Base-by-base conservation (phyloP, 2,888 invertebrate genomes). In the Meliscaeva auricollis region DNA sequence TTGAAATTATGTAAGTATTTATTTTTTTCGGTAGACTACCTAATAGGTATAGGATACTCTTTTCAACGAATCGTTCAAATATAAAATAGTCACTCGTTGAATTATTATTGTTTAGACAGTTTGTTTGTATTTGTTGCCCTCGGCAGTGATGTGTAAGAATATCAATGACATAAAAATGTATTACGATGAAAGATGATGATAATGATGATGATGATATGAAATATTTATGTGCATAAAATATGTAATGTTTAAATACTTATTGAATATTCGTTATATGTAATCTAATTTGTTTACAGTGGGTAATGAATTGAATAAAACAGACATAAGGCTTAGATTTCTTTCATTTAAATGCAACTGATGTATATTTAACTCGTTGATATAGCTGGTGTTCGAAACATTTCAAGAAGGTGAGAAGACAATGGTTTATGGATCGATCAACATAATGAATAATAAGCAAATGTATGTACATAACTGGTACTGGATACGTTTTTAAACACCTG, bases 31-130 rank as follows among this genome's bases (percentile, higher is more conserved):
- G 44, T 64, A 64, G 64, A 64, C 64, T 58, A 58, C 58, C 58
- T 46, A 64, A 64, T 64, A 64, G 46, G 64, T 46, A 64, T 64
- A 64, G 46, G 64, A 64, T 64, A 64, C 17, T 38, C 17, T 26
- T 8, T 56, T 35, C 41, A 15, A 32, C 38, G 11, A 38, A n/a
- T 48, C n/a, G 26, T 15, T 70, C 15, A 17, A 1, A 22, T 22
- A 75, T 1, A 15, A 50, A 38, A 38, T 38, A 38, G 38, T 13
- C 11, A 44, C 26, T 5, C 6, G 15, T 30, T 46, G 64, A 38
- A 38, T 62, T 44, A 26, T 30, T 48, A 20, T 3, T 48, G 20
- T 48, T 20, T 38, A 58, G 5, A 62, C 26, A 44, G 60, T 62
- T 44, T 26, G 41, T 9, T 44, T 13, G 13, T 13, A n/a, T 15